Conservation (phyloP, 2,113 vertebrate species). For the Agapornis roseicollis region DNA sequence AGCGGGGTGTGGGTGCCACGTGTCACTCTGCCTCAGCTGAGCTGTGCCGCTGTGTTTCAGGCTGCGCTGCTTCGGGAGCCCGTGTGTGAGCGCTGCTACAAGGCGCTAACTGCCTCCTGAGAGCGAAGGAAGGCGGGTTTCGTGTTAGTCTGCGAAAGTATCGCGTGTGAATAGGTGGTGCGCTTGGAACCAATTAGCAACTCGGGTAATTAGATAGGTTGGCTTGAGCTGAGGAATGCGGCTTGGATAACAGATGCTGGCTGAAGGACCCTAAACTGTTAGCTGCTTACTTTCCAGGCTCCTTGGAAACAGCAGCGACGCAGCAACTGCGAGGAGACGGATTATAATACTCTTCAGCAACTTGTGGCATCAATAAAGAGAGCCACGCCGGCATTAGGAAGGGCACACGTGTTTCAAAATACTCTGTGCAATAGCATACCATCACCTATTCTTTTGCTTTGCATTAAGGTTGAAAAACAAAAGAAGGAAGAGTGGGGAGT, state of each 20-base stretch:
- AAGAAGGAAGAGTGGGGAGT: background rate
- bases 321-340: background rate
- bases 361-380: rapidly evolving
- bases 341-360: background rate
- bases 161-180: rapidly evolving
- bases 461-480: background rate
- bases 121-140: too few species aligned
- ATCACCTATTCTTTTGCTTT: background rate
- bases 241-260: background rate
- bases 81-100: rapidly evolving
- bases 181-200: background rate
- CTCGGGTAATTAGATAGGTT: background rate
- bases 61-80: rapidly evolving
- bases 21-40: background rate
- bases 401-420: background rate
- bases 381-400: rapidly evolving
- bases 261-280: background rate
- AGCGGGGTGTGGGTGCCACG: background rate
- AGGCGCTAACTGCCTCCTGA: rapidly evolving
- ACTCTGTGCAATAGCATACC: rapidly evolving
- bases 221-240: background rate
- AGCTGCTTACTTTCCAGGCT: background rate
- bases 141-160: rapidly evolving
- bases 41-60: too few species aligned
- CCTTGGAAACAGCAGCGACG: background rate